Evolutionary conservation across 2,797 vertebrate genomes (phyloP).

Genomic region (Rhabdophis nuchalis): DNA sequence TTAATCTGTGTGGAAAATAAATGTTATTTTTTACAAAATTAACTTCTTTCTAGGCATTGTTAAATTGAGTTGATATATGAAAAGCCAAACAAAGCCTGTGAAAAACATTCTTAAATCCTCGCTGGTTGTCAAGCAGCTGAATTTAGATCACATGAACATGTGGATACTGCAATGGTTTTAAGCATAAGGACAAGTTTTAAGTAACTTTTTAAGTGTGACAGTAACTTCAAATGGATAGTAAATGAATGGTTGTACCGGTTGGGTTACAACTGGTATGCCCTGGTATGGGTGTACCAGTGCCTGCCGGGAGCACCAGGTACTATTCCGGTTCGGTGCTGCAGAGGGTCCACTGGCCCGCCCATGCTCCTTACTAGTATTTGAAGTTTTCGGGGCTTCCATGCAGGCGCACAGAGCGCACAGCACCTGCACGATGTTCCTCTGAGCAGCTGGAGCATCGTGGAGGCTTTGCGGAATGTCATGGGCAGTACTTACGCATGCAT

Average conservation of each 20-base stretch:
- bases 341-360: too few species aligned
- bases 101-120: background rate
- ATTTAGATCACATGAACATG: background rate
- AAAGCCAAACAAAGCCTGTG: background rate
- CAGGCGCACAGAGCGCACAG: too few species aligned
- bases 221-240: background rate
- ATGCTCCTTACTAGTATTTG: too few species aligned
- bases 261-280: too few species aligned
- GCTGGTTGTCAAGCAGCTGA: background rate
- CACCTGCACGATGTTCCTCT: too few species aligned
- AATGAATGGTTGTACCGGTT: background rate
- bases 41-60: background rate
- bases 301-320: too few species aligned
- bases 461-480: too few species aligned
- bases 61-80: background rate
- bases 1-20: background rate
- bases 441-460: too few species aligned
- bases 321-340: too few species aligned
- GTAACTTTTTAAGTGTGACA: background rate
- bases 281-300: too few species aligned
- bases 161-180: background rate
- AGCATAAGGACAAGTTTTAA: background rate
- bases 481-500: too few species aligned
- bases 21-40: conserved; percentile 6
- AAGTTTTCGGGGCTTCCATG: too few species aligned